These are phyloP conservation scores for Halichoerus grypus DNA, from an alignment of 2,113 vertebrate species.

Conservation along the genomic window DNA sequence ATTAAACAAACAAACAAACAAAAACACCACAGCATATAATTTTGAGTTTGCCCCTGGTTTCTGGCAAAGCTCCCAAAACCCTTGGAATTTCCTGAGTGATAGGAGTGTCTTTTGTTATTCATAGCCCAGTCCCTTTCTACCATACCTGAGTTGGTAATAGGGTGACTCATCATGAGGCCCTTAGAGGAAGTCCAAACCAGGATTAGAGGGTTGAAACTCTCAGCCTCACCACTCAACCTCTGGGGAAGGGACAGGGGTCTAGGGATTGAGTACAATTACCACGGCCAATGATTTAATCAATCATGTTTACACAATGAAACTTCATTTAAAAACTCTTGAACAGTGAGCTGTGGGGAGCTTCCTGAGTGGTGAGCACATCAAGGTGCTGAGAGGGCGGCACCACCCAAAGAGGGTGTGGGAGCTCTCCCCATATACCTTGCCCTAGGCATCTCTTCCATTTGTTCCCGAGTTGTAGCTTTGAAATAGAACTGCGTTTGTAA, in stretches of 20 bases:
- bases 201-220: neutral
- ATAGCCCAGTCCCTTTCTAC: neutral
- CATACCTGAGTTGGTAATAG: neutral
- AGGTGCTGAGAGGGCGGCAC: neutral
- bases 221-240: neutral
- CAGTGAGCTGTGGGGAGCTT: neutral
- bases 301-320: neutral
- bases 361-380: neutral
- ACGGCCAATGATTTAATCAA: neutral
- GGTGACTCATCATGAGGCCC: neutral
- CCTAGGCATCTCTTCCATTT: neutral
- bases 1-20: neutral
- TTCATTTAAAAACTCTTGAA: neutral
- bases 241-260: neutral
- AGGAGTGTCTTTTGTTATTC: neutral
- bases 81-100: constrained; percentile 4
- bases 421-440: neutral
- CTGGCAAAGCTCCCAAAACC: neutral
- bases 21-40: neutral
- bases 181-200: neutral
- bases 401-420: no score
- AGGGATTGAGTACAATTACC: neutral
- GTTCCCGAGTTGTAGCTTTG: neutral
- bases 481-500: neutral
- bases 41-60: neutral